Evolutionary conservation across 2,113 vertebrate species (phyloP), one percentile per base, ranked within the genome.

Genomic region (Dolichotis patagonum): DNA sequence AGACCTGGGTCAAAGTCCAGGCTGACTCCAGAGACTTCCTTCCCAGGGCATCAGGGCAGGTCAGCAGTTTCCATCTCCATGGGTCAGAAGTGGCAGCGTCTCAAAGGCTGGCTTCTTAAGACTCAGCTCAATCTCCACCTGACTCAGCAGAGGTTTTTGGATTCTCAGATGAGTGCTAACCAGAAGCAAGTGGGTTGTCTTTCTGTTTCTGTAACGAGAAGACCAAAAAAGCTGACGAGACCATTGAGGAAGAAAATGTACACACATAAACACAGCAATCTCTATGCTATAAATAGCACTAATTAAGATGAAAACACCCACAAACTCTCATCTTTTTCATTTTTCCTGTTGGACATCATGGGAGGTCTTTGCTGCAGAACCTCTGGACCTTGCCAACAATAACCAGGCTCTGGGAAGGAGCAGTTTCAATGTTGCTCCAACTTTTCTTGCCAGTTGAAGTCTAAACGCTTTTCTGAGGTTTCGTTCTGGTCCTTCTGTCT

Each of bases 251-350:
- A 85, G 91, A 95, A 96, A 95, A 96, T 28, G 82, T 49, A 63
- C 71, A 92, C 85, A 77, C 26, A 49, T 86, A 97, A 97, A 97
- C 97, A 97, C 73, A 95, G 92, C 95, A 88, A 88, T 95, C 95
- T 88, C 90, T 60, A 88, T 62, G 93, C 97, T 98, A 98, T 97
- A 97, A 98, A 98, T 98, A 98, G 96, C 96, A 54, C 90, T 91
- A 95, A 98, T 98, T 97, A 98, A 97, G 97, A 95, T 73, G 95
- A 97, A 98, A 97, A 98, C 94, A 96, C 97, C 92, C 58, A n/a
- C 80, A 67, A 20, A 6, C 92, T 60, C 86, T 84, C 96, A 96
- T 97, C 95, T 81, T 85, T 92, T 89, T 90, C 80, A 49, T 85
- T 91, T 97, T 85, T 94, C 95, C 69, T 96, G 71, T 63, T 92